These are phyloP conservation scores for Patiria miniata DNA, from an alignment of 35 echinoderm and acorn worm genomes.

Conservation along the genomic window DNA sequence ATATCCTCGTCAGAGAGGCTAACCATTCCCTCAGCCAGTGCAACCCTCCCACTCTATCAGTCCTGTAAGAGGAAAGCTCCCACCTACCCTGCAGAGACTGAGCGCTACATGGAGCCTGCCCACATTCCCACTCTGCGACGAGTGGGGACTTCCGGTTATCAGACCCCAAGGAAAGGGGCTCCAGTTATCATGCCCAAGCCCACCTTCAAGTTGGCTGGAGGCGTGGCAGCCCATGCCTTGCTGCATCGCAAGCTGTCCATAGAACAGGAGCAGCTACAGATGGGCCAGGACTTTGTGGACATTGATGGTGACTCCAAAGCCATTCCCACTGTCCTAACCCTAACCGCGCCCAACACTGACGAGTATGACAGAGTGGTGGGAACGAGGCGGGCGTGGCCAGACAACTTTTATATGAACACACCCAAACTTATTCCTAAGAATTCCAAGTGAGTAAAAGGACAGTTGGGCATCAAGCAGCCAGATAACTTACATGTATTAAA, in stretches of 20 bases:
- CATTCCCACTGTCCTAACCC: neutral
- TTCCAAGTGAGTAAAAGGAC: constrained; percentile 9
- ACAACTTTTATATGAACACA: constrained; percentile 1
- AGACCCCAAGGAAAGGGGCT: constrained; percentile 3
- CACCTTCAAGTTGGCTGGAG: constrained; percentile 33
- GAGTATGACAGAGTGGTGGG: neutral
- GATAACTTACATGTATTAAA: too few relatives aligned
- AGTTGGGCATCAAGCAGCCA: too few relatives aligned
- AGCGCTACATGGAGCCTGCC: constrained; percentile 10
- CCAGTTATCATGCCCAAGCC: constrained; percentile 25
- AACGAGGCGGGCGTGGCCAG: neutral
- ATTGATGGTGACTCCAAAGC: neutral
- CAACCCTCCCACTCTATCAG: neutral
- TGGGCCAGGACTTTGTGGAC: neutral
- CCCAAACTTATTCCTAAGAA: constrained; percentile 18
- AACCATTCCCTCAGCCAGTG: neutral
- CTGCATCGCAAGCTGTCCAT: constrained; percentile 3
- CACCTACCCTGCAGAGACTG: neutral
- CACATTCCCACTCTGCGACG: constrained; percentile 3
- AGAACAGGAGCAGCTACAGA: neutral
- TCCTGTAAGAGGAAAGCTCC: constrained; percentile 11
- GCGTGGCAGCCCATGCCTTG: constrained; percentile 21
- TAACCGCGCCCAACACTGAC: neutral
- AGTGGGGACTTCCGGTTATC: neutral
- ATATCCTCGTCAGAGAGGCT: neutral